These are phyloP conservation scores for Antrozous pallidus DNA, from an alignment of 2,797 vertebrate species.

Conservation along the genomic window DNA sequence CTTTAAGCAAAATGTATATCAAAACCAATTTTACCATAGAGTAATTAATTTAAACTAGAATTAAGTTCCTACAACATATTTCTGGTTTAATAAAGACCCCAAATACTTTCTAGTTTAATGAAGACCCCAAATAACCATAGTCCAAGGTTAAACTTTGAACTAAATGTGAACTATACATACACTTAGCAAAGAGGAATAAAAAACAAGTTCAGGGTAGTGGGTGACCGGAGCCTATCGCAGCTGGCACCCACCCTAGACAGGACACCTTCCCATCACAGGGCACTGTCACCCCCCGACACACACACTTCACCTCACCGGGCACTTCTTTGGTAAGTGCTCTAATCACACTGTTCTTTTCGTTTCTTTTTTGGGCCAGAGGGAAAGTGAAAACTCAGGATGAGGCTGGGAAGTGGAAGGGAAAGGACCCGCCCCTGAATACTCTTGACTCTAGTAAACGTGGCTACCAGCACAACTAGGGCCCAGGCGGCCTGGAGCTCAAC, in stretches of 20 bases:
- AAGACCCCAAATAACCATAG: too few species aligned
- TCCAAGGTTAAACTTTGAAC: not conserved
- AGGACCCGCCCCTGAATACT: not conserved
- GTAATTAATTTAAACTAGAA: not conserved
- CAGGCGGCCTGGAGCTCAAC: not conserved
- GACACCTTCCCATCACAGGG: fast-evolving
- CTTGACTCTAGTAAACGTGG: not conserved
- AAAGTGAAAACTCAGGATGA: not conserved
- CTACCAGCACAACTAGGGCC: not conserved
- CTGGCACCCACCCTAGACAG: not conserved
- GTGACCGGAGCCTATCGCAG: not conserved
- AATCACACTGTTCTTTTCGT: not conserved
- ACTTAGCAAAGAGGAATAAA: not conserved
- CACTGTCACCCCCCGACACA: not conserved
- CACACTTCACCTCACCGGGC: not conserved
- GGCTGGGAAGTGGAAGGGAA: not conserved
- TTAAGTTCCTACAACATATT: not conserved
- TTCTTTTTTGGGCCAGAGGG: not conserved
- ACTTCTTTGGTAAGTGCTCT: not conserved
- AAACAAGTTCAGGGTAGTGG: not conserved
- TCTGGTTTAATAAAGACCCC: not conserved
- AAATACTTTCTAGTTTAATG: too few species aligned
- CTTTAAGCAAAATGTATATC: not conserved
- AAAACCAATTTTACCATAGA: not conserved
- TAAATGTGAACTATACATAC: not conserved